Evolutionary conservation across 2,113 vertebrate species (phyloP).

Genomic region (Epinephelus lanceolatus): DNA sequence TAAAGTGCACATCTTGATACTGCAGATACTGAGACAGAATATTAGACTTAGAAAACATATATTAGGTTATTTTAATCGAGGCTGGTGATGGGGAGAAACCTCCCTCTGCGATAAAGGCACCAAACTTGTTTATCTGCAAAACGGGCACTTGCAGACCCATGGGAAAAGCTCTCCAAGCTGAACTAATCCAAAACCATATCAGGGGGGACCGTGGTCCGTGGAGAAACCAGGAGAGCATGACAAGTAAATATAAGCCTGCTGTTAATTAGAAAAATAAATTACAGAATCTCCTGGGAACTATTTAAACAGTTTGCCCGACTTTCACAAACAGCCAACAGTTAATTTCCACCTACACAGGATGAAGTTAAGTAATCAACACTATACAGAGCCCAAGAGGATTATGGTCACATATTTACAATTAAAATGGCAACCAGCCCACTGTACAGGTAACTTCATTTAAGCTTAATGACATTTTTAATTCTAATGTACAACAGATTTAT

Average conservation of each 20-base stretch:
- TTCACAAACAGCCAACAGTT: conserved; percentile 56
- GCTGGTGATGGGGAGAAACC: conserved; percentile 26
- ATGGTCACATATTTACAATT: conserved; percentile 9
- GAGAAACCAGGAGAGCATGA: conserved; percentile 35
- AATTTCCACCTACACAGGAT: conserved; percentile 30
- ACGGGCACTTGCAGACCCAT: conserved; percentile 30
- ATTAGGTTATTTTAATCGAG: conserved; percentile 26
- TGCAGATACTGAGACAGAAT: background rate
- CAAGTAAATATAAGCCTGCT: conserved; percentile 60
- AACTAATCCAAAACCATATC: conserved; percentile 69
- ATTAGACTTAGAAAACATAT: background rate
- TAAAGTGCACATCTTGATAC: background rate
- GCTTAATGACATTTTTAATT: background rate
- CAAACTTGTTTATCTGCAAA: conserved; percentile 68
- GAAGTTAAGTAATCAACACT: conserved; percentile 23
- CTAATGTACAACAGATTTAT: background rate
- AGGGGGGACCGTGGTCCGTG: conserved; percentile 2
- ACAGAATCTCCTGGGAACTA: conserved; percentile 45
- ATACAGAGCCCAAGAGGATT: background rate
- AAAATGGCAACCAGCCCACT: background rate
- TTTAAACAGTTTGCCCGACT: conserved; percentile 39
- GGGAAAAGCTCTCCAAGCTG: conserved; percentile 57
- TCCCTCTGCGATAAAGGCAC: conserved; percentile 30
- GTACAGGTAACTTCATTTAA: conserved; percentile 12
- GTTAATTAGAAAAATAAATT: conserved; percentile 73